These are phyloP conservation scores for Ameiurus melas DNA, from an alignment of 2,113 vertebrate species.

Conservation along the genomic window DNA sequence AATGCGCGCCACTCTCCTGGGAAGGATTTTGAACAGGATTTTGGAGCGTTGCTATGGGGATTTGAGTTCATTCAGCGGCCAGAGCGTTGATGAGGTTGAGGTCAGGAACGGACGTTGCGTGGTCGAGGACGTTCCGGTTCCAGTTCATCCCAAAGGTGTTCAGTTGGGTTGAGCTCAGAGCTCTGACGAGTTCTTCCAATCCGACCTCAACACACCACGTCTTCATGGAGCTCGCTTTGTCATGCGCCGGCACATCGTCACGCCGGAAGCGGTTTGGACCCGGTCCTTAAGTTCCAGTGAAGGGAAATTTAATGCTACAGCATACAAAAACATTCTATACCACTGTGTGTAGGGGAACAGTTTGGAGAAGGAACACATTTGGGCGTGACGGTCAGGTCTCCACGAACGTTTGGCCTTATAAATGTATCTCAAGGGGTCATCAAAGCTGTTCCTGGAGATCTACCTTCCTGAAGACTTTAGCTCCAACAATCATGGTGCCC, in stretches of 20 bases:
- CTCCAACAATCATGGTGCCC: no score
- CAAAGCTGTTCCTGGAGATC: no score
- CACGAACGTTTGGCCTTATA: background rate
- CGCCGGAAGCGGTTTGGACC: no score
- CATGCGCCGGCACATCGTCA: background rate
- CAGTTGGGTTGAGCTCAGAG: no score
- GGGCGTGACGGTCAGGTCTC: background rate
- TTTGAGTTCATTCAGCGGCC: background rate
- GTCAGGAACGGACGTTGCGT: background rate
- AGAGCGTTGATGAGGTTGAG: background rate
- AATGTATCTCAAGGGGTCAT: no score
- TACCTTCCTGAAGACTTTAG: no score
- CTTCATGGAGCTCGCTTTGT: background rate
- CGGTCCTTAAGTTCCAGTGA: no score
- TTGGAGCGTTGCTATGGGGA: background rate
- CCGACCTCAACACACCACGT: background rate
- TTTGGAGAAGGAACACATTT: background rate
- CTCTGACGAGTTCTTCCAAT: no score
- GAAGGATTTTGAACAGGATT: background rate
- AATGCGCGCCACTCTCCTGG: background rate
- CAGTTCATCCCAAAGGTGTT: no score
- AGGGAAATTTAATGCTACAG: no score
- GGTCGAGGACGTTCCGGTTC: no score
- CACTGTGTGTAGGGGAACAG: background rate
- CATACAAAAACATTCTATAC: background rate